Percentiles rank a stretch among this genome's conserved stretches.
phyloP scores from a whole-genome alignment of 2,888 invertebrate species.

The Caenorhabditis zanzibari region DNA sequence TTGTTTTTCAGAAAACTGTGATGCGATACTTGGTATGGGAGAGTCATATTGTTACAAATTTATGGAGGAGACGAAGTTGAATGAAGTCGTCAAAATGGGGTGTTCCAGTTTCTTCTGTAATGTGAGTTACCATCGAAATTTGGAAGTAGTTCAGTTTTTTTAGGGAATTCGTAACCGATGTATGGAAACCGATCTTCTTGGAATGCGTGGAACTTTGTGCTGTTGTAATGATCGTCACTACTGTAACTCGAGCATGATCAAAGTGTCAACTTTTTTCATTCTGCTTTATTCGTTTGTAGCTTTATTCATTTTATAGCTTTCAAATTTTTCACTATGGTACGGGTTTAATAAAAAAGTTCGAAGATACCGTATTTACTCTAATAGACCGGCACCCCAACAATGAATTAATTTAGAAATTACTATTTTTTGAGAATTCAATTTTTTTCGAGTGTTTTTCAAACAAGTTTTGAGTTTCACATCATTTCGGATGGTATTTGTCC shows the following conservation, averaged over 20 bases:
- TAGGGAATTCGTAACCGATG: constrained; percentile 75
- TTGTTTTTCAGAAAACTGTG: constrained; percentile 67
- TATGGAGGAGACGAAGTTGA: constrained; percentile 69
- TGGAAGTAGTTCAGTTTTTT: constrained; percentile 28
- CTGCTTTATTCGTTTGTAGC: not conserved
- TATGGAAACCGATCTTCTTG: constrained; percentile 71
- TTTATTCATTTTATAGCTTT: not conserved
- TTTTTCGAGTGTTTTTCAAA: too few species aligned
- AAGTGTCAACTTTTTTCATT: not conserved
- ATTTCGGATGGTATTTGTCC: too few species aligned
- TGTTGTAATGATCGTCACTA: constrained; percentile 77
- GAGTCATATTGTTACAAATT: constrained; percentile 76
- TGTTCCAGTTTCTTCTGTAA: constrained; percentile 75
- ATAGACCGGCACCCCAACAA: too few species aligned
- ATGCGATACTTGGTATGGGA: constrained; percentile 66
- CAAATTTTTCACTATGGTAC: not conserved
- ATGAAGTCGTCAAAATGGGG: constrained; percentile 74
- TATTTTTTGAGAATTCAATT: not conserved
- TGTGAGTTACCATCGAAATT: constrained; percentile 59
- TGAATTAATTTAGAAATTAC: not conserved
- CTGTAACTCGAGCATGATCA: constrained; percentile 60
- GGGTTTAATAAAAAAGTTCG: not conserved
- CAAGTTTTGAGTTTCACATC: too few species aligned
- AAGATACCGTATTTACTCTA: too few species aligned
- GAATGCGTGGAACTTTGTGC: constrained; percentile 75